Conservation (phyloP, 1,140 invertebrate genomes). For the Acyrthosiphon pisum region DNA sequence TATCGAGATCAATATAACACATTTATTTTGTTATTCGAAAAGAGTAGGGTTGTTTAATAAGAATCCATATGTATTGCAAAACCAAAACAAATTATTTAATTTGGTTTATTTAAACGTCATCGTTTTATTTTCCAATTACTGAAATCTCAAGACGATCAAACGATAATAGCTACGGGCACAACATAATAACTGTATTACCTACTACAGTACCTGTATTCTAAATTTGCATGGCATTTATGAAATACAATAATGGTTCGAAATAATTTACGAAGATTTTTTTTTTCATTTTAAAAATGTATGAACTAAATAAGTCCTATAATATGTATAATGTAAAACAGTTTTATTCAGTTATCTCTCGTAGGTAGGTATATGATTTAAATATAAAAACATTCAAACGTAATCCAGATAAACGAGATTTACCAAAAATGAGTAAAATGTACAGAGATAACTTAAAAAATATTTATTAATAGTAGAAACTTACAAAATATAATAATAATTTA, state of each 20-base stretch:
- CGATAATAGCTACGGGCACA: neutral
- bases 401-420: neutral
- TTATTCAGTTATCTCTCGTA: neutral
- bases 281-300: neutral
- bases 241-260: neutral
- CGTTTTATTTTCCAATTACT: neutral
- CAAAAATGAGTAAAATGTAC: neutral
- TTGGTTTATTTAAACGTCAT: neutral
- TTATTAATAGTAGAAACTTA: neutral
- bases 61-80: neutral
- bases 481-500: neutral
- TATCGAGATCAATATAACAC: neutral
- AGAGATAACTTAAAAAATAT: neutral
- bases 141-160: neutral
- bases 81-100: neutral
- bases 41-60: neutral
- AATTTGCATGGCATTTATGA: neutral
- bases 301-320: neutral
- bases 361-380: neutral
- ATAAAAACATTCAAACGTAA: neutral
- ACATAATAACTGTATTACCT: neutral
- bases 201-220: neutral
- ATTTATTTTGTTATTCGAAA: neutral
- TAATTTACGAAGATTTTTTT: neutral
- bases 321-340: neutral